A percentile compares a stretch with the other conserved stretches of the same genome.
phyloP scores from a whole-genome alignment of 1,140 invertebrate genomes.

The Camponotus vicinus region DNA sequence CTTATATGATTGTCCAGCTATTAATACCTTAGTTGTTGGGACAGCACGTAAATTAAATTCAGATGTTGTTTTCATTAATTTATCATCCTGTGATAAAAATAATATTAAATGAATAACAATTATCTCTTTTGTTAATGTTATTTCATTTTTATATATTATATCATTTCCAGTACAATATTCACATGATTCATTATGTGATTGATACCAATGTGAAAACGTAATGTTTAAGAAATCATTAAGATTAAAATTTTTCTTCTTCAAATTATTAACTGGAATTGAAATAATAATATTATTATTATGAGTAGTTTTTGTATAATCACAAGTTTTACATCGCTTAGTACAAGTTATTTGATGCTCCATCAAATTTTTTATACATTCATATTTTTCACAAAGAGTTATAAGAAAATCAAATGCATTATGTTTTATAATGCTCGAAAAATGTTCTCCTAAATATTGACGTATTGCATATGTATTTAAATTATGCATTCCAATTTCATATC shows the following conservation, averaged over 20 bases:
- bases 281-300: background rate
- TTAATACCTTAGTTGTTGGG: too few relatives aligned
- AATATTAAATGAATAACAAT: too few relatives aligned
- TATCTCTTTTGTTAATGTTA: too few relatives aligned
- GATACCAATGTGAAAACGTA: too few relatives aligned
- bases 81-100: too few relatives aligned
- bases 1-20: too few relatives aligned
- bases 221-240: background rate
- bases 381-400: background rate
- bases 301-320: background rate
- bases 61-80: too few relatives aligned
- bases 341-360: background rate
- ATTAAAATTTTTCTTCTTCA: background rate
- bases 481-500: background rate
- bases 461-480: background rate
- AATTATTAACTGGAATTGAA: background rate
- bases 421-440: background rate
- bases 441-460: conserved; percentile 1
- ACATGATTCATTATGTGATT: too few relatives aligned
- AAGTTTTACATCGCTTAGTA: background rate
- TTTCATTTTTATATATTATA: too few relatives aligned
- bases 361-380: background rate
- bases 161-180: too few relatives aligned
- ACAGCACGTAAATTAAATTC: too few relatives aligned
- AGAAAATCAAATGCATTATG: background rate